These are phyloP conservation scores for Rhopalosiphum maidis DNA, from an alignment of 1,140 invertebrate genomes.

Conservation along the genomic window DNA sequence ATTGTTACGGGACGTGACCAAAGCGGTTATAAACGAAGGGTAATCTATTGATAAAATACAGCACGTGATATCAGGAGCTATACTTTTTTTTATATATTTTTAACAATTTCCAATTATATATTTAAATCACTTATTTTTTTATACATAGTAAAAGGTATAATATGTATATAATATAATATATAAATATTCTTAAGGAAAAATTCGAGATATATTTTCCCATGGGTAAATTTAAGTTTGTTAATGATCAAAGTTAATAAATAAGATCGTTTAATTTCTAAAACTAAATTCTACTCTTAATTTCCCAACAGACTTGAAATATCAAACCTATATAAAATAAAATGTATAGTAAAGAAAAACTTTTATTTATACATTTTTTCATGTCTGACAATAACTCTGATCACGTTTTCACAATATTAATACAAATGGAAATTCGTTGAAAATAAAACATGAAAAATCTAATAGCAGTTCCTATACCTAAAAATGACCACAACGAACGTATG, in stretches of 20 bases:
- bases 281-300: constrained; percentile 32
- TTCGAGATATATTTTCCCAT: neutral
- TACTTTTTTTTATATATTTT: neutral
- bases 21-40: constrained; percentile 30
- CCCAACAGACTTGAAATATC: constrained; percentile 23
- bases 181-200: neutral
- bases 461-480: neutral
- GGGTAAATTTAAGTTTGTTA: neutral
- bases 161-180: too few species aligned
- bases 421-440: constrained; percentile 30
- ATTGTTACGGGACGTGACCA: constrained; percentile 24
- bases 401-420: constrained; percentile 31
- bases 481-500: neutral
- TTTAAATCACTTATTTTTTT: neutral
- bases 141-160: too few species aligned
- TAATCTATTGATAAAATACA: neutral
- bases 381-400: constrained; percentile 1
- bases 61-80: neutral
- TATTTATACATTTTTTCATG: constrained; percentile 22
- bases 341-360: neutral
- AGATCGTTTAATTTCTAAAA: constrained; percentile 18
- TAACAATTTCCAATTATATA: neutral
- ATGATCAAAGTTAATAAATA: constrained; percentile 14
- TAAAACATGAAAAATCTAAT: constrained; percentile 10
- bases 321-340: neutral